Base-by-base conservation (phyloP, 2,113 vertebrate species). In the Apeltes quadracus region DNA sequence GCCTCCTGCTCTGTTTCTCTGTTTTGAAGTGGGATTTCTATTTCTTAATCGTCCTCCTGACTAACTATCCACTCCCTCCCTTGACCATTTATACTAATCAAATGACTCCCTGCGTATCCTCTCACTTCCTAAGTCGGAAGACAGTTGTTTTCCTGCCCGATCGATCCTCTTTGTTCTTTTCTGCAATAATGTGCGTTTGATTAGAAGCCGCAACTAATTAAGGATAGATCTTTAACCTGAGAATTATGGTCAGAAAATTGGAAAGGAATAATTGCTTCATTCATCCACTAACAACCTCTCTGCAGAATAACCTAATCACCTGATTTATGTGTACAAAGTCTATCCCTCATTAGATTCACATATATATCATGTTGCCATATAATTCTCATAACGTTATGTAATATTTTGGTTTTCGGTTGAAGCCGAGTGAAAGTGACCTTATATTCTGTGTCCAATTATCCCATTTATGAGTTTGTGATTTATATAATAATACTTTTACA, bases 231-330 rank as follows among this genome's bases (percentile, higher is more conserved):
- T 77, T 83, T 77, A 81, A 87, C 89, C 89, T 85, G 69, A 70
- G 72, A 88, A 84, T 89, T 82, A 86, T 88, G 62, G 79, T 84
- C 78, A 76, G 79, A 88, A 83, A 83, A 89, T 87, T 85, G 85
- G 69, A 85, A 84, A 84, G 76, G 43, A 74, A 84, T 88, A 84
- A 88, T 87, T 79, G 84, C 84, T 75, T 83, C 65, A 64, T 84
- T 86, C 75, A 69, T 73, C 67, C 76, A 69, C 59, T 44, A 82
- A 82, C 72, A 78, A 77, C 73, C 27, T 62, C 67, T 27, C 50
- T 68, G 48, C 69, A 67, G 32, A 64, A 44, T 53, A 23, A 44
- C 66, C 53, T 83, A 87, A 90, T 90, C 82, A 88, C 76, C 69
- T 87, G 23, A 90, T 88, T 91, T 85, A 90, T 82, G 84, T 88